Evolutionary conservation across 2,113 vertebrate genomes (phyloP).

Genomic region (Caloenas nicobarica): DNA sequence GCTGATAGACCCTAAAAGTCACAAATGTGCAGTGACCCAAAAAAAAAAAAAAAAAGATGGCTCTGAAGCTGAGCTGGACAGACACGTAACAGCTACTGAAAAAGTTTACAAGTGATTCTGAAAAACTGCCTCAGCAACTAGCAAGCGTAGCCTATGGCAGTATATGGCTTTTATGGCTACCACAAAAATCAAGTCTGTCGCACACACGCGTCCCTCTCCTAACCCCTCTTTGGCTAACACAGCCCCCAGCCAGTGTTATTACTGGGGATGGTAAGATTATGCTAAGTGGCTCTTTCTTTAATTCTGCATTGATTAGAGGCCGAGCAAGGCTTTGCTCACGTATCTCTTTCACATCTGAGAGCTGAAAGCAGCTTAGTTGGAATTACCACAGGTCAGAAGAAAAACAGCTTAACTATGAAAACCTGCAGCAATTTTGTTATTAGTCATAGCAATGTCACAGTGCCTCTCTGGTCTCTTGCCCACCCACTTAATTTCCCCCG

Average conservation of each 20-base stretch:
- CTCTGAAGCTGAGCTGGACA: not conserved
- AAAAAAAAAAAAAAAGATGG: not conserved
- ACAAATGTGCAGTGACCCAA: not conserved
- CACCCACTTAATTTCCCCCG: not conserved
- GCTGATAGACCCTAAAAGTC: not conserved
- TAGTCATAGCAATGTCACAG: not conserved
- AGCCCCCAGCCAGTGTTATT: not conserved
- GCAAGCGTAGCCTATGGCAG: accelerated
- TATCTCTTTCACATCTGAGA: conserved; percentile 16
- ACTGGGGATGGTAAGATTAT: not conserved
- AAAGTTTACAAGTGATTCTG: not conserved
- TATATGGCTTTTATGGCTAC: not conserved
- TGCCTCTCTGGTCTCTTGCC: not conserved
- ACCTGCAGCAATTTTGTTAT: conserved; percentile 4
- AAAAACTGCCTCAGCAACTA: not conserved
- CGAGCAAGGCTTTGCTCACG: not conserved
- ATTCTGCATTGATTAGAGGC: conserved; percentile 9
- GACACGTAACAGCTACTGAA: accelerated
- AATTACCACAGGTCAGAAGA: conserved; percentile 40
- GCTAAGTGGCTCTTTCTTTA: not conserved
- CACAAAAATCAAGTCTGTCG: not conserved
- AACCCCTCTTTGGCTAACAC: not conserved
- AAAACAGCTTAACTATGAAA: conserved; percentile 26
- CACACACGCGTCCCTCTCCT: too few species aligned
- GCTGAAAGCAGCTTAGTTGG: conserved; percentile 43